Evolutionary conservation across 23 tunicate species (phyloP), one percentile per base, ranked within the genome.

Genomic region (Trididemnum nubilum): DNA sequence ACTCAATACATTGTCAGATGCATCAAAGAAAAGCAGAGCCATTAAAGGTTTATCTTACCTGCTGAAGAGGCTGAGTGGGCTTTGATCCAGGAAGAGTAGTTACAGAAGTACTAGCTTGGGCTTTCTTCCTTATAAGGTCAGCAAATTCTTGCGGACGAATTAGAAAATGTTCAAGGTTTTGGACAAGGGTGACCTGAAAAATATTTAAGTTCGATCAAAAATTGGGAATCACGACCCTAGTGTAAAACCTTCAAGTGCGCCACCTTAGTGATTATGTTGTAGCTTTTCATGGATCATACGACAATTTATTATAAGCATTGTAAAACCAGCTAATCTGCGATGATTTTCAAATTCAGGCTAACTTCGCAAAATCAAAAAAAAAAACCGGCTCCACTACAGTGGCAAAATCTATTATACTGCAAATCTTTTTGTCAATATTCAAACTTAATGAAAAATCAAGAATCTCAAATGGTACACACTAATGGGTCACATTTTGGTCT

Each of bases 71-170:
- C n/a, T 80, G 76, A 49, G 71, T 85, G 33, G 90, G 83, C 3
- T 89, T 73, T 34, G 78, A 78, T 31, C 77, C 50, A 44, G 96
- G 77, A 0, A 83, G 15, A 19, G 51, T 36, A 3, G 88, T 54
- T 1, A 92, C 25, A 0, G 89, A 87, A 0, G 97, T 87, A 63
- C 92, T 87, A 25, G 92, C 97, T 73, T 92, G 97, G 15, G 97
- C 97, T 75, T 51, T 57, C 65, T 88, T 92, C 9, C 86, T 38
- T 22, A 92, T 87, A 3, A 35, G 2, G 31, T 87, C 97, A 35
- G 90, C 83, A 64, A 92, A 92, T 21, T 83, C 77, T 79, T 87
- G 88, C 25, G 92, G 92, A 22, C 64, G 81, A 74, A 92, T 87
- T 32, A 87, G 30, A 38, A 92, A 92, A 51, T 32, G 35, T 64